These are phyloP conservation scores for Cheilosia variabilis DNA, from an alignment of 2,888 invertebrate species.

Conservation along the genomic window DNA sequence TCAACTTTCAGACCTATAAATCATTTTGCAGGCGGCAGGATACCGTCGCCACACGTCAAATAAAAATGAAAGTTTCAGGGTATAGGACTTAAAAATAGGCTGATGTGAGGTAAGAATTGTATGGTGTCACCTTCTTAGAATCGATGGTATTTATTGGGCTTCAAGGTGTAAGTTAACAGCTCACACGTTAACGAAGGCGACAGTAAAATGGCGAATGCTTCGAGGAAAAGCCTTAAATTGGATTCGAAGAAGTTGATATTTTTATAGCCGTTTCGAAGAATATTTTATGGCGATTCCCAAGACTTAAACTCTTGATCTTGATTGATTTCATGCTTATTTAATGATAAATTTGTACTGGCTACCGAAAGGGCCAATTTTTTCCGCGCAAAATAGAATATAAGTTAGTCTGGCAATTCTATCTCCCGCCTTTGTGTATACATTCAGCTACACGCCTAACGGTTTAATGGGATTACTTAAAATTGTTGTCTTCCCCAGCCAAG, in stretches of 20 bases:
- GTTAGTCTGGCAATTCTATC: too few relatives aligned
- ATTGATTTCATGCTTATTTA: not conserved
- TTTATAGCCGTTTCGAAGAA: not conserved
- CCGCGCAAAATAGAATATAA: too few relatives aligned
- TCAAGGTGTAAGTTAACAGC: not conserved
- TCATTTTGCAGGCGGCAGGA: slow-evolving; percentile 52
- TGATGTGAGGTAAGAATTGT: slow-evolving; percentile 18
- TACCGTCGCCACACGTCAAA: slow-evolving; percentile 49
- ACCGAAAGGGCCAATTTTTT: too few relatives aligned
- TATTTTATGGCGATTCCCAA: not conserved
- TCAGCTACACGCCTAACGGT: too few relatives aligned
- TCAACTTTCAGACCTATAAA: slow-evolving; percentile 49
- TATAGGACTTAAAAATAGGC: slow-evolving; percentile 40
- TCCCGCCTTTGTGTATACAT: too few relatives aligned
- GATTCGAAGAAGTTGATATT: not conserved
- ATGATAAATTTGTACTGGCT: too few relatives aligned
- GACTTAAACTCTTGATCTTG: not conserved
- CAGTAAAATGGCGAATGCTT: too few relatives aligned
- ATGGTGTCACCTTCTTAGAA: slow-evolving; percentile 37
- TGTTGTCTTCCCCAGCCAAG: too few relatives aligned
- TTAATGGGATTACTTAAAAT: too few relatives aligned
- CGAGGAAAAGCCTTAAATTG: not conserved
- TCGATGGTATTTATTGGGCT: not conserved
- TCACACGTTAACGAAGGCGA: too few relatives aligned
- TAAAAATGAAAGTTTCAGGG: slow-evolving; percentile 23